Conservation (phyloP, 2,888 invertebrate species). For the Eumerus sabulonum region DNA sequence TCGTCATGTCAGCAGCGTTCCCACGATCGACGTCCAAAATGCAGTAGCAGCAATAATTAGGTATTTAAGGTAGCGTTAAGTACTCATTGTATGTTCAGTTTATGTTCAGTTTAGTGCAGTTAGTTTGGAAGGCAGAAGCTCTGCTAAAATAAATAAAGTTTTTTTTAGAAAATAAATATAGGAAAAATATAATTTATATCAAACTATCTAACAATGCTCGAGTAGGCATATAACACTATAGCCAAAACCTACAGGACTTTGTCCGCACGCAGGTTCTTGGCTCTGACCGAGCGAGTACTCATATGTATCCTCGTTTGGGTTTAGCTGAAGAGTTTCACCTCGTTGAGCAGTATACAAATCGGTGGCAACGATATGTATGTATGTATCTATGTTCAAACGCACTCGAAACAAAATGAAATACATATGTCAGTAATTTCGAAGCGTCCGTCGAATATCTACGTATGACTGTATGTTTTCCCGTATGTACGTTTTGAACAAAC, state of each 20-base stretch:
- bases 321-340: background rate
- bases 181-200: too few relatives aligned
- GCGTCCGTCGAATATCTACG: background rate
- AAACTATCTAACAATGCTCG: constrained; percentile 22
- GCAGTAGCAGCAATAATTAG: too few relatives aligned
- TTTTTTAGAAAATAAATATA: too few relatives aligned
- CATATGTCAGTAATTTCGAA: constrained; percentile 13
- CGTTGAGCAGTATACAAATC: constrained; percentile 3
- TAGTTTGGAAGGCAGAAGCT: too few relatives aligned
- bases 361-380: constrained; percentile 22
- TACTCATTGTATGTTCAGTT: too few relatives aligned
- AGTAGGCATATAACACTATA: constrained; percentile 7
- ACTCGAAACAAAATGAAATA: constrained; percentile 13
- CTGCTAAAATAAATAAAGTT: too few relatives aligned
- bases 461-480: background rate
- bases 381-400: constrained; percentile 1
- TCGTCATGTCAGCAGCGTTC: too few relatives aligned
- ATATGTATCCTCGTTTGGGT: too few relatives aligned
- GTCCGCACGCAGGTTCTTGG: background rate
- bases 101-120: too few relatives aligned
- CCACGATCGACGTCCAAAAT: too few relatives aligned
- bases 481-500: constrained; percentile 9
- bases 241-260: constrained; percentile 9
- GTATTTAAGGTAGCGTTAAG: too few relatives aligned
- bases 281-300: background rate